Evolutionary conservation across 1,140 invertebrate genomes (phyloP).

Genomic region (Branchinecta lindahli): DNA sequence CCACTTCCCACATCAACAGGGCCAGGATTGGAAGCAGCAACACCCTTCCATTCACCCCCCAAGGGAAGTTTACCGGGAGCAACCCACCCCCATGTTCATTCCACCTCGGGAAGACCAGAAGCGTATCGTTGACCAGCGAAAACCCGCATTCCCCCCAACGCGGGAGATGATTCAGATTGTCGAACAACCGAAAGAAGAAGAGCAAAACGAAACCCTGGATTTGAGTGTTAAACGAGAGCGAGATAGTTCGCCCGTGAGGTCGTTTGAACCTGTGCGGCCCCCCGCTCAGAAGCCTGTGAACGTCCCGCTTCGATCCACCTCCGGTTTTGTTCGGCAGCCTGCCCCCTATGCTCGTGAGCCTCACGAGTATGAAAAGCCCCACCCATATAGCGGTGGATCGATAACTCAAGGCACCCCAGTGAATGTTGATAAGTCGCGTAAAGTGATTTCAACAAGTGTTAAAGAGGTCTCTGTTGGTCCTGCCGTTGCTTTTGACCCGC

Average conservation of each 20-base stretch:
- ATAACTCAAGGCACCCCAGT: constrained; percentile 26
- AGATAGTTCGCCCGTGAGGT: neutral
- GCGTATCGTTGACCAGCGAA: neutral
- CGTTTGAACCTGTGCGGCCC: neutral
- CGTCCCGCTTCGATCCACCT: neutral
- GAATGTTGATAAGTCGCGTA: constrained; percentile 13
- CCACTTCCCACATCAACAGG: neutral
- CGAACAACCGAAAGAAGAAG: neutral
- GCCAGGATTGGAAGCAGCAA: neutral
- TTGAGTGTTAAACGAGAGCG: neutral
- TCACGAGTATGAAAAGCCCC: constrained; percentile 43
- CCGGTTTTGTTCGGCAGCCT: constrained; percentile 14
- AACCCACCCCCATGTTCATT: neutral
- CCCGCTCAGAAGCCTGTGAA: neutral
- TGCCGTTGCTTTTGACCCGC: neutral
- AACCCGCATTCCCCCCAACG: neutral
- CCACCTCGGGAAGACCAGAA: neutral
- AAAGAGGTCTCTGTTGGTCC: neutral
- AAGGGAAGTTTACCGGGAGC: neutral
- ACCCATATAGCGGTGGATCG: constrained; percentile 41
- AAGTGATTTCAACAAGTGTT: neutral
- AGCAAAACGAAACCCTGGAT: neutral
- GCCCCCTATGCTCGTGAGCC: neutral
- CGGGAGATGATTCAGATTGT: neutral
- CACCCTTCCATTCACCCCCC: neutral